phyloP scores from a whole-genome alignment of 1,140 invertebrate species.

The Aphelinus atriplicis region DNA sequence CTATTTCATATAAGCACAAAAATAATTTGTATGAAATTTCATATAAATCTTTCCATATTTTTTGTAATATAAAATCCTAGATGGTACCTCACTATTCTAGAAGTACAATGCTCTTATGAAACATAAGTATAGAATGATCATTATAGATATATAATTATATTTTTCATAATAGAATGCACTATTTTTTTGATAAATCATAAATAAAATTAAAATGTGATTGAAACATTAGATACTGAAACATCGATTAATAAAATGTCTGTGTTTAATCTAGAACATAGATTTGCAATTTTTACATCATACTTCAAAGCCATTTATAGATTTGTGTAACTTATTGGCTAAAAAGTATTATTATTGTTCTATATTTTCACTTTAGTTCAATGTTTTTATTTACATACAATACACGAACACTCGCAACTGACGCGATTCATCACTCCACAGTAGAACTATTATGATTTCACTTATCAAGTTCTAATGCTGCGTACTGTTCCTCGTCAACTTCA shows the following conservation, averaged over 20 bases:
- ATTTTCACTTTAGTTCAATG: conserved; percentile 20
- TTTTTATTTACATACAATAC: conserved; percentile 43
- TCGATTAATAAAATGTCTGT: conserved; percentile 50
- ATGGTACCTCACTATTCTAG: conserved; percentile 56
- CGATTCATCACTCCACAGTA: conserved; percentile 11
- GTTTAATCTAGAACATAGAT: conserved; percentile 48
- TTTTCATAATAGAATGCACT: conserved; percentile 48
- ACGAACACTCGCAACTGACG: conserved; percentile 25
- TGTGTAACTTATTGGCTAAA: conserved; percentile 34
- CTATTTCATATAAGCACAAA: background rate
- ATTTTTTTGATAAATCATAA: conserved; percentile 48
- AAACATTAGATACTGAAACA: conserved; percentile 54
- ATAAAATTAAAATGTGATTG: conserved; percentile 52
- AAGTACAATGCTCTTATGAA: conserved; percentile 56
- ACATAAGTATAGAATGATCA: conserved; percentile 45
- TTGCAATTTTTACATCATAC: conserved; percentile 41
- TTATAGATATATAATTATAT: conserved; percentile 47
- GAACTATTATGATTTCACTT: conserved; percentile 66
- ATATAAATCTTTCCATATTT: conserved; percentile 13
- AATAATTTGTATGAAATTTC: conserved; percentile 21
- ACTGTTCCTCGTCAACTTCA: conserved; percentile 85
- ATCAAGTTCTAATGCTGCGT: conserved; percentile 75
- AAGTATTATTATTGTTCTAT: conserved; percentile 33
- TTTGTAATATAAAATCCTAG: conserved; percentile 63
- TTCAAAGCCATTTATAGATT: conserved; percentile 33